Percentiles rank a stretch among this genome's conserved stretches.
These are phyloP conservation scores for Coendou prehensilis DNA, from an alignment of 2,797 vertebrate species.

Conservation along the genomic window DNA sequence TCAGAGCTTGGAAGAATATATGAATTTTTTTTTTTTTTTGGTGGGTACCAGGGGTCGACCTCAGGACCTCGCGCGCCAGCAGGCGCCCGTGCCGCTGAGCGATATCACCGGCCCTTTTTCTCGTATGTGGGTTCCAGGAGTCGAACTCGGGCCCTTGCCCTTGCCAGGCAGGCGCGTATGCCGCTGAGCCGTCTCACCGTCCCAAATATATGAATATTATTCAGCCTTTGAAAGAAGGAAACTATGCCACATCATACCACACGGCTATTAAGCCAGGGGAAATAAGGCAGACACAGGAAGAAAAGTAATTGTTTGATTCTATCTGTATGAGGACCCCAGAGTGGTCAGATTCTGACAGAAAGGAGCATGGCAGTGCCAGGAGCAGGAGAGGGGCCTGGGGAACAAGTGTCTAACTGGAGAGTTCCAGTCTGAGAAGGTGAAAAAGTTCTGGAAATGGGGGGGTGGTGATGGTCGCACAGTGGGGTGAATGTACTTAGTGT, in stretches of 20 bases:
- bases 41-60: no score
- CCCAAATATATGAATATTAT: background rate
- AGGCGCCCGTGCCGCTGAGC: no score
- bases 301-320: background rate
- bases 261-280: background rate
- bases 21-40: background rate
- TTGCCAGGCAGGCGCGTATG: no score
- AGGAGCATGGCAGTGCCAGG: background rate
- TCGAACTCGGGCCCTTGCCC: no score
- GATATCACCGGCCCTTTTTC: no score
- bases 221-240: constrained; percentile 19
- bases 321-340: background rate
- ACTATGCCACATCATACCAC: background rate
- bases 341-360: no score
- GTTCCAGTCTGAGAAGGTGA: background rate
- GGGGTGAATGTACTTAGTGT: background rate
- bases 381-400: no score
- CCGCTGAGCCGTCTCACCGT: no score
- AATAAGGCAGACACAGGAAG: constrained; percentile 27
- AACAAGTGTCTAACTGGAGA: background rate
- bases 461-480: background rate
- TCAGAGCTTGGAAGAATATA: background rate
- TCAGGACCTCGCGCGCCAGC: no score
- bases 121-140: no score
- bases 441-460: background rate